Evolutionary conservation across 2,113 vertebrate genomes (phyloP), one percentile per base, ranked within the genome.

Genomic region (Nymphicus hollandicus): DNA sequence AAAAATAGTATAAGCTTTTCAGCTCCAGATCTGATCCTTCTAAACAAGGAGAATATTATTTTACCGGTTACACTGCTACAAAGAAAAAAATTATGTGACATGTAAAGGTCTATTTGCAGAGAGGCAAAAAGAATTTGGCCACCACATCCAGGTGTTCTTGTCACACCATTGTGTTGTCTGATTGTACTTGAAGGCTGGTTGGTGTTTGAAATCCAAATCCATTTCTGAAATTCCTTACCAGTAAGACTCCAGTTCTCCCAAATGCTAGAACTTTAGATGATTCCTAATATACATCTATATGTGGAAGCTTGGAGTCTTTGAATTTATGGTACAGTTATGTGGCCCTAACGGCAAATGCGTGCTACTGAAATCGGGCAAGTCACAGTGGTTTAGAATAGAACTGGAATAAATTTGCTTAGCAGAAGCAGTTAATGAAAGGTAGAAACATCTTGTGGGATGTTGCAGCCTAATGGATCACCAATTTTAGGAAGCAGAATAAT

Each of bases 1-100:
- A 81, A 95, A 85, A 89, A 74, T 17, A 41, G 29, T 22, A 0
- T 33, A 72, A 17, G 15, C 1, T 88, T 72, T 91, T 66, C 58
- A 60, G 29, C 46, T 78, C 20, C 37, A 73, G 19, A 81, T 80
- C 12, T 73, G 35, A 61, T 47, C 11, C 9, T 55, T 1, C 9
- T 76, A 4, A 41, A 63, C 71, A 53, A 72, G 31, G 15, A 91
- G 8, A 69, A 27, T 46, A 29, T n/a, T 65, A 52, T 81, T 93
- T 84, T 76, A 9, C 5, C 17, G 1, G 0, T 56, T 55, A 52
- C 0, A 1, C 7, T 73, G 28, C 7, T 65, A 3, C 6, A 64
- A 86, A 65, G 58, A 31, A 58, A 35, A 19, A 61, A 69, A 44
- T 66, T 49, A 29, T 22, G 16, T 93, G 47, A n/a, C 18, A 7